Conservation (phyloP, 2,797 vertebrate species). For the Lagocephalus sceleratus region DNA sequence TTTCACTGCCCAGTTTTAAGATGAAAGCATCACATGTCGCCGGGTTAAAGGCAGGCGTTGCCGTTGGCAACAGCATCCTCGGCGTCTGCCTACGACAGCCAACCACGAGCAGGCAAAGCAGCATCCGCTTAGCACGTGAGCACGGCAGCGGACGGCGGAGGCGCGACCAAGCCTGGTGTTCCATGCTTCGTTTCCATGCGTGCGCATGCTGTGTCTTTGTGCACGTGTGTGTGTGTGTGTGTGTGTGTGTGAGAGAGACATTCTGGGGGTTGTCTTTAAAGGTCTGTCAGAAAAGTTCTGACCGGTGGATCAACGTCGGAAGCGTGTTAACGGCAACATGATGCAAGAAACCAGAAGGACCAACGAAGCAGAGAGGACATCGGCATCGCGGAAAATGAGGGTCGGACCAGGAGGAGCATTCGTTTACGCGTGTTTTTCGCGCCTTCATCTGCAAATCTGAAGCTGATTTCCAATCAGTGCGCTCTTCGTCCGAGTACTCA, state of each 20-base stretch:
- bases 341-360: background rate
- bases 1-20: slow-evolving; percentile 50
- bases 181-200: slow-evolving; percentile 36
- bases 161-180: slow-evolving; percentile 35
- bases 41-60: slow-evolving; percentile 35
- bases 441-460: background rate
- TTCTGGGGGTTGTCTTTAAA: no score
- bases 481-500: slow-evolving; percentile 65
- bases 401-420: no score
- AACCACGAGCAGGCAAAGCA: slow-evolving; percentile 59
- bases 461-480: slow-evolving; percentile 7
- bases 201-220: slow-evolving; percentile 31
- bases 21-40: slow-evolving; percentile 44
- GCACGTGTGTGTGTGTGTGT: slow-evolving; percentile 2
- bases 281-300: slow-evolving; percentile 1
- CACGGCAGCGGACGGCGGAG: slow-evolving; percentile 32
- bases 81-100: slow-evolving; percentile 34
- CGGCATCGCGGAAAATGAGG: background rate
- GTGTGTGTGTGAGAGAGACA: slow-evolving; percentile 4
- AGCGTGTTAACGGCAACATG: background rate
- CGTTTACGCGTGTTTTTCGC: no score
- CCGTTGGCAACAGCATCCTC: slow-evolving; percentile 15
- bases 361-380: background rate
- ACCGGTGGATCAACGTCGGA: background rate
- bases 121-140: slow-evolving; percentile 54